Evolutionary conservation across 2,888 invertebrate genomes (phyloP).

Genomic region (Camponotus fellah): DNA sequence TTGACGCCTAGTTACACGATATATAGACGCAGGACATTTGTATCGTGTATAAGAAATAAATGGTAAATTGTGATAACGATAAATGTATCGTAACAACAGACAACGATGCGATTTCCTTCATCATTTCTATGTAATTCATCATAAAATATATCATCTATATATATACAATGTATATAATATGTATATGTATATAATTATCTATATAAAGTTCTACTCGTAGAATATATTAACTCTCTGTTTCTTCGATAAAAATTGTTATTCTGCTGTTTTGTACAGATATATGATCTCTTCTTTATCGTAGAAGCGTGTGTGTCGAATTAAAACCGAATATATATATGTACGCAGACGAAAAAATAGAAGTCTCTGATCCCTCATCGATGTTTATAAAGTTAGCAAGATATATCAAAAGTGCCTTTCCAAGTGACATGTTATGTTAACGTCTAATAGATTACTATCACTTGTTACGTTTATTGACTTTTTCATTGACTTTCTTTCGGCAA

Average conservation of each 20-base stretch:
- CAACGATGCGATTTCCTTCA: conserved; percentile 35
- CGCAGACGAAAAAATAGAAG: conserved; percentile 15
- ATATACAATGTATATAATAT: conserved; percentile 46
- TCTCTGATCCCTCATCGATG: conserved; percentile 1
- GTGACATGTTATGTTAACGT: background rate
- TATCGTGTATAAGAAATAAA: conserved; percentile 15
- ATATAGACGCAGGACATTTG: conserved; percentile 17
- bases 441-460: conserved; percentile 28
- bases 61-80: conserved; percentile 35
- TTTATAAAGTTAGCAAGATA: conserved; percentile 9
- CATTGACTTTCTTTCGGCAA: conserved; percentile 23
- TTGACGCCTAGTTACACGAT: conserved; percentile 49
- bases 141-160: conserved; percentile 66
- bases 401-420: background rate
- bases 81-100: conserved; percentile 43
- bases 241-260: conserved; percentile 62
- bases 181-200: conserved; percentile 69
- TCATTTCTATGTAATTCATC: conserved; percentile 26
- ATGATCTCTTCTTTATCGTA: conserved; percentile 29
- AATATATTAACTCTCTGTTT: conserved; percentile 75
- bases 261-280: conserved; percentile 68
- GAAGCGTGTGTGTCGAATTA: background rate
- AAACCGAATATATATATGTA: conserved; percentile 1
- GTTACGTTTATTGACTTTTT: conserved; percentile 39
- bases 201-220: conserved; percentile 74